Percentiles rank a stretch among this genome's conserved stretches.
Conservation (phyloP, 1,140 invertebrate genomes). For the Mercenaria mercenaria region DNA sequence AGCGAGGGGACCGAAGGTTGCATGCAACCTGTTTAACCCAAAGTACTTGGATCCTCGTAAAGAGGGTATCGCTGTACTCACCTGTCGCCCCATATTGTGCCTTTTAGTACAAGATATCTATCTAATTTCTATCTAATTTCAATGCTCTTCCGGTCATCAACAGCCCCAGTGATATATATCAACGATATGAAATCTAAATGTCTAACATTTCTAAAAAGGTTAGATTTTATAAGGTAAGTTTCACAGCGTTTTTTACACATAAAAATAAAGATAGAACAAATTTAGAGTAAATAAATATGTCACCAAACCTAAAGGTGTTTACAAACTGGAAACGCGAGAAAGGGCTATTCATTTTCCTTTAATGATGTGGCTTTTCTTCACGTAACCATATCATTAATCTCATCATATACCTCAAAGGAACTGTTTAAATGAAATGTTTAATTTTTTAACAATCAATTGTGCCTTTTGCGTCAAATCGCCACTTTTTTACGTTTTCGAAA, state of each 20-base stretch:
- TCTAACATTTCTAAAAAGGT: background rate
- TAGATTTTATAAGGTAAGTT: background rate
- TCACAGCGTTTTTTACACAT: background rate
- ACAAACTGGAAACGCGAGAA: too few relatives aligned
- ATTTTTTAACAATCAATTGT: too few relatives aligned
- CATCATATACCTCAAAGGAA: too few relatives aligned
- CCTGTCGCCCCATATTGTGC: background rate
- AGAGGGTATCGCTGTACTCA: background rate
- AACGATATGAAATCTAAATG: background rate
- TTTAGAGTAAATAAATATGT: background rate
- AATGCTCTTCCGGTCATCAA: conserved; percentile 8
- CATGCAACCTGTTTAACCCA: background rate
- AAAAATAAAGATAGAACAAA: background rate
- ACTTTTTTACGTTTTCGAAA: too few relatives aligned
- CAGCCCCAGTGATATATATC: background rate
- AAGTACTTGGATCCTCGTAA: background rate
- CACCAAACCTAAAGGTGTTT: background rate
- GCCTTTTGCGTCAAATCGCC: too few relatives aligned
- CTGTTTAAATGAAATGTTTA: too few relatives aligned
- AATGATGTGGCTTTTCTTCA: too few relatives aligned
- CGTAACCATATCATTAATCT: too few relatives aligned
- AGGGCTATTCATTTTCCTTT: too few relatives aligned
- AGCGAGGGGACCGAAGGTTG: background rate
- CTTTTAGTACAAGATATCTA: conserved; percentile 13
- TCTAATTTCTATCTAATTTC: conserved; percentile 17